Conservation (phyloP, 2,113 vertebrate species). For the Rhinopomastus cyanomelas region DNA sequence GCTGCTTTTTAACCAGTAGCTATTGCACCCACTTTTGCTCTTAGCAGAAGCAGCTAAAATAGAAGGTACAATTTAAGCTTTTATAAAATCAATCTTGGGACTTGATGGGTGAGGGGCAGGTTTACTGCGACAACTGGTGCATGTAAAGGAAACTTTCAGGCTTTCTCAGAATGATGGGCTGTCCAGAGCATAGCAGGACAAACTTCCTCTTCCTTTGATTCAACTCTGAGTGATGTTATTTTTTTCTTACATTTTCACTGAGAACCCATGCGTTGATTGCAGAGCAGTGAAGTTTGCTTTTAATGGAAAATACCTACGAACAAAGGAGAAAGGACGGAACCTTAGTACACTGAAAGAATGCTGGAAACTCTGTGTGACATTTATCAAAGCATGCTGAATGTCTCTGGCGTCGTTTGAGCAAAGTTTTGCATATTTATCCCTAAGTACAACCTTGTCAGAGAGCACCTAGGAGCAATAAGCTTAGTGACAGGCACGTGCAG, state of each 20-base stretch:
- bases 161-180: neutral
- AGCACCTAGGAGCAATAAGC: too few relatives aligned
- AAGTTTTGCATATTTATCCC: neutral
- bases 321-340: neutral
- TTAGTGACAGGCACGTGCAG: accelerated
- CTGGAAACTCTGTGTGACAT: neutral
- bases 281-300: neutral
- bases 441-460: neutral
- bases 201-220: neutral
- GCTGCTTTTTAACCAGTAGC: neutral
- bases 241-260: neutral
- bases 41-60: neutral
- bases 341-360: neutral
- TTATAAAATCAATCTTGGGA: neutral
- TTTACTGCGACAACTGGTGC: neutral
- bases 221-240: neutral
- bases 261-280: neutral
- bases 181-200: neutral
- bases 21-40: neutral
- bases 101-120: neutral
- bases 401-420: neutral
- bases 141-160: neutral
- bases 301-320: neutral
- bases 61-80: neutral
- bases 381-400: neutral